phyloP scores from a whole-genome alignment of 2,113 vertebrate genomes.

The Emydocephalus ijimae region DNA sequence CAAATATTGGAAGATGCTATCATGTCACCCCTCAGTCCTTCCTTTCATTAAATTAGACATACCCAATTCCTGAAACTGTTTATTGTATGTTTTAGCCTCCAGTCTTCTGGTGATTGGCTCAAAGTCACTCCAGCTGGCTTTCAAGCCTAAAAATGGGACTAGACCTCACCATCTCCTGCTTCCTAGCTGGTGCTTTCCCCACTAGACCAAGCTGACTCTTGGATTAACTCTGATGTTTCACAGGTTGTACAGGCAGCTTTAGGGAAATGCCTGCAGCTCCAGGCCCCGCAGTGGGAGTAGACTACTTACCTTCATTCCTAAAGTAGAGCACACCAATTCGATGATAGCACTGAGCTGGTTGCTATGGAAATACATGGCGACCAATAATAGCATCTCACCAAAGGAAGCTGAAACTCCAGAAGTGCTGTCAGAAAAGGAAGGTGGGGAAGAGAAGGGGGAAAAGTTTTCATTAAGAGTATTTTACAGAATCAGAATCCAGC shows the following conservation, averaged over 20 bases:
- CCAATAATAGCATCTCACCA: constrained; percentile 96
- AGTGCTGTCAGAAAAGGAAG: constrained; percentile 73
- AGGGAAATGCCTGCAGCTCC: background rate
- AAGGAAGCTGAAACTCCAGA: constrained; percentile 97
- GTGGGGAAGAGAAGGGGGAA: background rate
- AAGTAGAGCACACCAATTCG: constrained; percentile 90
- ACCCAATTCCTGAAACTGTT: no score
- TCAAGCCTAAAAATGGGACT: no score
- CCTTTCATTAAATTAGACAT: no score
- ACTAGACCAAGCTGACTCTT: no score
- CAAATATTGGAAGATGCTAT: no score
- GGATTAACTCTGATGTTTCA: background rate
- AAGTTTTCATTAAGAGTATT: background rate
- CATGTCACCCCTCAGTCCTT: no score
- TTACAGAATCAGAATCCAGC: no score
- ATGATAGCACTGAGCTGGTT: constrained; percentile 95
- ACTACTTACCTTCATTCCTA: constrained; percentile 93
- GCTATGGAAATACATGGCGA: constrained; percentile 99
- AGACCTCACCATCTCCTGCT: no score
- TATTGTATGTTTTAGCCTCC: no score
- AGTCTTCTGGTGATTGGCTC: no score
- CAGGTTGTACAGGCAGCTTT: background rate
- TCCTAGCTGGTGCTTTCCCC: no score
- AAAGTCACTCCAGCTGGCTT: no score
- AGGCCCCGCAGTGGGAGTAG: accelerated